These are phyloP conservation scores for Cryptosula pallasiana DNA, from an alignment of 2,888 invertebrate species.

Conservation along the genomic window DNA sequence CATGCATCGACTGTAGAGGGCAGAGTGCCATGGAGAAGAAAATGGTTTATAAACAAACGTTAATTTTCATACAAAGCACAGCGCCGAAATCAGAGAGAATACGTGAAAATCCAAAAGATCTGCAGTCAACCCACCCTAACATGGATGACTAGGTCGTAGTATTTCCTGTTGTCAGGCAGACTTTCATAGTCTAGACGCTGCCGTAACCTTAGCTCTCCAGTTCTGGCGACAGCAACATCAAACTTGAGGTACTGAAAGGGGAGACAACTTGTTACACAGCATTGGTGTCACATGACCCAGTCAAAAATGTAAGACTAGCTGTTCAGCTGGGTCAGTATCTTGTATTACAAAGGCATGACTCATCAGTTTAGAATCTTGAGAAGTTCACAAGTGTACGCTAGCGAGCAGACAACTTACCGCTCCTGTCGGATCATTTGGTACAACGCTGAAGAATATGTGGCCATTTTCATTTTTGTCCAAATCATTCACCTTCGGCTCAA, in stretches of 20 bases:
- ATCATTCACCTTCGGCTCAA: slow-evolving; percentile 5
- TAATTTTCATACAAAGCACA: too few species aligned
- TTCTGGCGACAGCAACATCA: background rate
- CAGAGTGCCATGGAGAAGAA: too few species aligned
- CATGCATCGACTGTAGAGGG: too few species aligned
- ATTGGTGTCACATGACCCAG: too few species aligned
- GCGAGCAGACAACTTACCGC: background rate
- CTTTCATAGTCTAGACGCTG: slow-evolving; percentile 9
- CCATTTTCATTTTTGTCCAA: slow-evolving; percentile 18
- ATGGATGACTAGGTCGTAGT: background rate
- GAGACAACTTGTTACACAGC: too few species aligned
- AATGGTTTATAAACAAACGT: too few species aligned
- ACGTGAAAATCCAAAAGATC: background rate
- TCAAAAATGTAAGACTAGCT: too few species aligned
- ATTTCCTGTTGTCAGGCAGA: slow-evolving; percentile 8
- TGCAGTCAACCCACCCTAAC: slow-evolving; percentile 6
- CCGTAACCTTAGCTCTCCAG: slow-evolving; percentile 1
- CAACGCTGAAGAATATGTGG: slow-evolving; percentile 18
- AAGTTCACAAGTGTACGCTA: background rate
- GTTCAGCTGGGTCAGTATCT: background rate
- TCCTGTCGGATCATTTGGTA: background rate
- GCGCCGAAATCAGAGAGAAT: background rate
- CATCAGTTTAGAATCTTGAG: background rate
- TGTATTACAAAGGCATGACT: background rate
- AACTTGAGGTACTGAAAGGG: slow-evolving; percentile 1